Base-by-base conservation (phyloP, 2,113 vertebrate species). In the Neomonachus schauinslandi region DNA sequence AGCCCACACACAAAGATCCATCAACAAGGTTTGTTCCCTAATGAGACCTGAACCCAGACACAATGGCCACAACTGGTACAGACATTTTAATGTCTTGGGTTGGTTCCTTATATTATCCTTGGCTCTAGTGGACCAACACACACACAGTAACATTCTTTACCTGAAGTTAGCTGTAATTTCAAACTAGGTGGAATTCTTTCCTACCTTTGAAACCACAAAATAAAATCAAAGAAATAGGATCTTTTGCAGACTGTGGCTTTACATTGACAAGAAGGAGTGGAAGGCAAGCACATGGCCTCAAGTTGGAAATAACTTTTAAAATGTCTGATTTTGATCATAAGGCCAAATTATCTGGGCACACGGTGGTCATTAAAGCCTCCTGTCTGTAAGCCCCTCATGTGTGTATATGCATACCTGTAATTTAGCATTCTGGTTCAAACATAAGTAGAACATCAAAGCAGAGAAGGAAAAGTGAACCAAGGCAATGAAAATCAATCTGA, bases 161-260 rank as follows among this genome's bases (percentile, higher is more conserved):
- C 98, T 98, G 91, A 87, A 91, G 96, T 97, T 96, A 96, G 94
- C 98, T 98, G 31, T 97, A 98, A 98, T 97, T 98, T 98, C 97
- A 98, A 93, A 98, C 81, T 89, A 96, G 85, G 93, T 95, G 91
- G 93, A 97, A 98, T 98, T 98, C 96, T 98, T 98, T 98, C 98
- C 97, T 98, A 97, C 98, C 97, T 98, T 98, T 72, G 86, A 98
- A 98, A 98, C 98, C 98, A 98, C 98, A 98, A 97, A 98, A 97
- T 97, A 97, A 98, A 98, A 98, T 98, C 93, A 98, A 97, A 98
- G 98, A 98, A 98, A 97, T 91, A 93, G 91, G 94, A 97, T 97
- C 86, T 89, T 97, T 98, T 95, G 79, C 89, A 97, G 95, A 97
- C 61, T 10, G 26, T 79, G 69, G 91, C 55, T 94, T 49, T 53